phyloP scores from a whole-genome alignment of 2,888 invertebrate species.

The Apodemia duryi region DNA sequence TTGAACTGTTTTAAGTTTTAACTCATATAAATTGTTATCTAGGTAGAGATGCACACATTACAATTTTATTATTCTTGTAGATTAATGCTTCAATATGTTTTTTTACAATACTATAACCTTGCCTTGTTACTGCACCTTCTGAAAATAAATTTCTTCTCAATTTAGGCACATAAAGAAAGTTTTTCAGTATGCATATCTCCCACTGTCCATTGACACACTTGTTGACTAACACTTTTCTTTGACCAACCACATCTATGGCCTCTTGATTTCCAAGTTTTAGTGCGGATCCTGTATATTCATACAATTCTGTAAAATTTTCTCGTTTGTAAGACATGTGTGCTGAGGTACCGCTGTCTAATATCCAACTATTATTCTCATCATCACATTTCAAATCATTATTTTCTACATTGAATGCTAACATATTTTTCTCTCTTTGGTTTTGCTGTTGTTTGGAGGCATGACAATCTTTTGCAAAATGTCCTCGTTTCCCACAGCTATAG shows the following conservation, averaged over 20 bases:
- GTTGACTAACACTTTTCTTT: slow-evolving; percentile 31
- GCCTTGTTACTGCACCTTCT: slow-evolving; percentile 18
- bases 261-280: too few species aligned
- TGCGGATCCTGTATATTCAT: too few species aligned
- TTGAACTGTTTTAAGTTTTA: slow-evolving; percentile 19
- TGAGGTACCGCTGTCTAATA: too few species aligned
- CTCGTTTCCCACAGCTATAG: too few species aligned
- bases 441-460: slow-evolving; percentile 20
- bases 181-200: slow-evolving; percentile 25
- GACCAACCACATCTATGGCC: neutral
- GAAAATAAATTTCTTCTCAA: slow-evolving; percentile 25
- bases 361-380: slow-evolving; percentile 24
- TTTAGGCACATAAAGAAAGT: slow-evolving; percentile 26
- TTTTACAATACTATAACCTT: slow-evolving; percentile 21
- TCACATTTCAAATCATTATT: slow-evolving; percentile 16
- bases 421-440: neutral
- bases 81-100: slow-evolving; percentile 16
- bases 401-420: too few species aligned
- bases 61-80: slow-evolving; percentile 17
- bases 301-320: too few species aligned
- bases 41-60: slow-evolving; percentile 15
- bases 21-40: slow-evolving; percentile 23
- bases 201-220: slow-evolving; percentile 33
- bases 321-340: too few species aligned
- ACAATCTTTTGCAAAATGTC: too few species aligned